phyloP scores from a whole-genome alignment of 2,113 vertebrate species.

The Carollia perspicillata region DNA sequence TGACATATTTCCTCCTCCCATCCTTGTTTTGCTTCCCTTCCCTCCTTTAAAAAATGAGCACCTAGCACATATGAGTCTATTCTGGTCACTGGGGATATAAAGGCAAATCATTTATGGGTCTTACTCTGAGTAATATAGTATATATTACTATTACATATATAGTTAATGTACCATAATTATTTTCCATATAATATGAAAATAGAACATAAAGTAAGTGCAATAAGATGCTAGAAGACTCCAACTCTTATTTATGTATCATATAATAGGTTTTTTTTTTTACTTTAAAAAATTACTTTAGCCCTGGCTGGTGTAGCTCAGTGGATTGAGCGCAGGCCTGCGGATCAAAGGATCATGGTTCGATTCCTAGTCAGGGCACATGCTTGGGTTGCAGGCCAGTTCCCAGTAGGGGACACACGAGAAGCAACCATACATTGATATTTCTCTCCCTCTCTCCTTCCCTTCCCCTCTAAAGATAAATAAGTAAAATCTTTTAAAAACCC shows the following conservation, averaged over 20 bases:
- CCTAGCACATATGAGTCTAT: background rate
- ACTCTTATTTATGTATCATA: slow-evolving; percentile 10
- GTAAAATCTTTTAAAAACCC: too few species aligned
- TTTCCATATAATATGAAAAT: background rate
- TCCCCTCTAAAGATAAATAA: too few species aligned
- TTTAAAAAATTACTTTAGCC: too few species aligned
- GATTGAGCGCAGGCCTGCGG: too few species aligned
- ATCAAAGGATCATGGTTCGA: too few species aligned
- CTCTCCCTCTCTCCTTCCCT: too few species aligned
- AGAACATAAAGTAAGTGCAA: background rate
- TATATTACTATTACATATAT: background rate
- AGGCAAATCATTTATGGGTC: background rate
- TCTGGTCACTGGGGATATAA: background rate
- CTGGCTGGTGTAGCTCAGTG: too few species aligned
- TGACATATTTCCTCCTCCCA: background rate
- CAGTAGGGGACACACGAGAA: too few species aligned
- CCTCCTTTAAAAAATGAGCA: background rate
- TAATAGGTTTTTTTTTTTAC: too few species aligned
- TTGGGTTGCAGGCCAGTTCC: too few species aligned
- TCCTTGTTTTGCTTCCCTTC: background rate
- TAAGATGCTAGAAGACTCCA: background rate
- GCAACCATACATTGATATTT: too few species aligned
- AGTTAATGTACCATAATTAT: background rate
- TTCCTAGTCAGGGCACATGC: too few species aligned
- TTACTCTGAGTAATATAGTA: background rate